A percentile compares a stretch with the other conserved stretches of the same genome.
Evolutionary conservation across 1,140 invertebrate species (phyloP).

Genomic region (Hesperophylax magnus): DNA sequence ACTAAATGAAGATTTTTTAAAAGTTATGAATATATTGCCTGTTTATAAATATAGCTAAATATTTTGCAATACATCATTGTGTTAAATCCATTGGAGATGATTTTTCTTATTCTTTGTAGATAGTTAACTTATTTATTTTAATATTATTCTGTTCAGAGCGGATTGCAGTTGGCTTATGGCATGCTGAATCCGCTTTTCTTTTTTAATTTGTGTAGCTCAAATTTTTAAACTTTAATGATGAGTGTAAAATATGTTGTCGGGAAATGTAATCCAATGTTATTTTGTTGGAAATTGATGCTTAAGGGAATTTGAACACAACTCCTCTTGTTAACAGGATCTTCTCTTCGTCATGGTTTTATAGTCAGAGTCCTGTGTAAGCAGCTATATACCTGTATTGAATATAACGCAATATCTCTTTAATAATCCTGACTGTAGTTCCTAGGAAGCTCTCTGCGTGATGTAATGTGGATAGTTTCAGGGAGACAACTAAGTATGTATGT

Average conservation of each 20-base stretch:
- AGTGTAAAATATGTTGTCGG: conserved; percentile 4
- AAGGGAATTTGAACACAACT: no score
- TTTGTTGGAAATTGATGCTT: no score
- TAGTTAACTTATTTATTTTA: conserved; percentile 50
- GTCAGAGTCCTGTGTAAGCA: no score
- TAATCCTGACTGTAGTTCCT: conserved; percentile 1
- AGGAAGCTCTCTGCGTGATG: not conserved
- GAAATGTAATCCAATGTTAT: not conserved
- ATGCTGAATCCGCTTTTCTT: no score
- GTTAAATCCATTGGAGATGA: conserved; percentile 9
- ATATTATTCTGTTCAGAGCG: conserved; percentile 17
- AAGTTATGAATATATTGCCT: conserved; percentile 47
- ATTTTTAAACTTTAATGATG: conserved; percentile 11
- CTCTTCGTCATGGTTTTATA: no score
- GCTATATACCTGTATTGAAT: no score
- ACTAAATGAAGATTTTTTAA: conserved; percentile 43
- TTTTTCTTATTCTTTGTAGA: conserved; percentile 44
- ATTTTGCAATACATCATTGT: conserved; percentile 32
- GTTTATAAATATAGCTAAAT: conserved; percentile 42
- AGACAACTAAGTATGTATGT: not conserved
- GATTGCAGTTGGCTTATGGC: no score
- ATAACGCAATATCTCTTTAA: not conserved
- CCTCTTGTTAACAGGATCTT: no score
- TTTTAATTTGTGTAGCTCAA: conserved; percentile 35
- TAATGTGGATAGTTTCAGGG: not conserved